These are phyloP conservation scores for Pedicia rivosa DNA, from an alignment of 2,888 invertebrate genomes.

Conservation along the genomic window DNA sequence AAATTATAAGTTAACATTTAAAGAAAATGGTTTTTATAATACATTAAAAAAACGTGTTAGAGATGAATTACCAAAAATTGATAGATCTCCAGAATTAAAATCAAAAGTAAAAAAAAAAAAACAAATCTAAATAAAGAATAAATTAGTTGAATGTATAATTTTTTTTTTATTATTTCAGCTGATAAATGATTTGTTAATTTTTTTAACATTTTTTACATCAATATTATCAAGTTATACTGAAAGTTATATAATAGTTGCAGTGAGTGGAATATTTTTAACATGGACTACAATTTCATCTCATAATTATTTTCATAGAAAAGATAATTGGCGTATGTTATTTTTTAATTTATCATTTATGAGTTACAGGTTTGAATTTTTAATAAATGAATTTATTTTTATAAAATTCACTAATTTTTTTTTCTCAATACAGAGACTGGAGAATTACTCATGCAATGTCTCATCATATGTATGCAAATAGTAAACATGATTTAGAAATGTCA, in stretches of 20 bases:
- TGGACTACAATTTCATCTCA: slow-evolving; percentile 47
- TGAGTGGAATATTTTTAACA: slow-evolving; percentile 40
- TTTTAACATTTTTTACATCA: slow-evolving; percentile 24
- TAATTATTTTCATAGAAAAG: slow-evolving; percentile 60
- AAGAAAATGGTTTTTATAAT: slow-evolving; percentile 56
- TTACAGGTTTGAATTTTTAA: slow-evolving; percentile 12
- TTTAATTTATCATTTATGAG: slow-evolving; percentile 50
- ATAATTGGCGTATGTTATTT: slow-evolving; percentile 64
- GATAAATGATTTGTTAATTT: slow-evolving; percentile 27
- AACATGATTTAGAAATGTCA: slow-evolving; percentile 56
- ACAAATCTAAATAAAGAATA: background rate
- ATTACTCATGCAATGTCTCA: slow-evolving; percentile 63
- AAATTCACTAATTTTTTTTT: slow-evolving; percentile 16
- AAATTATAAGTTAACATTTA: slow-evolving; percentile 55
- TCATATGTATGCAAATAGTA: slow-evolving; percentile 61
- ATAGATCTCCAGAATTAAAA: slow-evolving; percentile 23
- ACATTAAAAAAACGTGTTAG: slow-evolving; percentile 44
- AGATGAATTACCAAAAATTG: slow-evolving; percentile 38
- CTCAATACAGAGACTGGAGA: slow-evolving; percentile 42
- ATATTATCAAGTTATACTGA: slow-evolving; percentile 25
- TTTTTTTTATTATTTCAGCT: slow-evolving; percentile 15
- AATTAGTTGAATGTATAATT: background rate
- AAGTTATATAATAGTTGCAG: slow-evolving; percentile 18
- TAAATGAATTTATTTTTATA: background rate
- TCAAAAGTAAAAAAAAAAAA: slow-evolving; percentile 6